These are phyloP conservation scores for Tenthredo livida DNA, from an alignment of 2,888 invertebrate species.

Conservation along the genomic window DNA sequence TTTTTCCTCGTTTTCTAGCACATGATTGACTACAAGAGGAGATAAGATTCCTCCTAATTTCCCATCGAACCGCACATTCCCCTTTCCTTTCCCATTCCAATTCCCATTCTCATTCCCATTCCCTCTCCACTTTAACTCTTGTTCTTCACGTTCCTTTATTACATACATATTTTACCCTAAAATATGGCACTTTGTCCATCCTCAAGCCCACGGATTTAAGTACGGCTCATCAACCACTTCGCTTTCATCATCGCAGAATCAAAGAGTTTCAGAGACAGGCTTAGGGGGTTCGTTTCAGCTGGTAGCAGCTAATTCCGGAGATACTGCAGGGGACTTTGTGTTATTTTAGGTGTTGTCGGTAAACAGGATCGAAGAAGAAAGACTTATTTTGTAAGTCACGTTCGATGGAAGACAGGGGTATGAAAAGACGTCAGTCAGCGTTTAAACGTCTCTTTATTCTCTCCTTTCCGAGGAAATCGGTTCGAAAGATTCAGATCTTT, in stretches of 20 bases:
- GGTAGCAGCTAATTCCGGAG: background rate
- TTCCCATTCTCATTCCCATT: background rate
- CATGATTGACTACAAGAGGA: conserved; percentile 19
- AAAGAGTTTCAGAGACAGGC: conserved; percentile 12
- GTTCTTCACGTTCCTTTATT: conserved; percentile 12
- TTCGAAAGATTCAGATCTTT: background rate
- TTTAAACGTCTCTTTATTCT: background rate
- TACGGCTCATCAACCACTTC: conserved; percentile 31
- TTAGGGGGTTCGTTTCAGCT: background rate
- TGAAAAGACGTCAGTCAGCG: background rate
- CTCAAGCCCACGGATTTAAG: conserved; percentile 17
- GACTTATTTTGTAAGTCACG: conserved; percentile 7
- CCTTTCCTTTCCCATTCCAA: no score
- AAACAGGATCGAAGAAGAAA: conserved; percentile 12
- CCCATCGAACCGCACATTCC: background rate
- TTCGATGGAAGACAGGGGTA: background rate
- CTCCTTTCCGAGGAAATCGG: background rate
- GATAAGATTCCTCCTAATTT: conserved; percentile 30
- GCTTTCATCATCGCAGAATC: conserved; percentile 34
- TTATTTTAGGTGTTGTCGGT: conserved; percentile 15
- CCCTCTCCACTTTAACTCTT: background rate
- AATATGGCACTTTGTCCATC: conserved; percentile 14
- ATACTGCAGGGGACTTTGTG: background rate
- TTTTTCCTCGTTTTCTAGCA: conserved; percentile 29
- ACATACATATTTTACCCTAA: conserved; percentile 1